A percentile compares a stretch with the other conserved stretches of the same genome.
Evolutionary conservation across 2,888 invertebrate genomes (phyloP).

Genomic region (Diplazon laetatorius): DNA sequence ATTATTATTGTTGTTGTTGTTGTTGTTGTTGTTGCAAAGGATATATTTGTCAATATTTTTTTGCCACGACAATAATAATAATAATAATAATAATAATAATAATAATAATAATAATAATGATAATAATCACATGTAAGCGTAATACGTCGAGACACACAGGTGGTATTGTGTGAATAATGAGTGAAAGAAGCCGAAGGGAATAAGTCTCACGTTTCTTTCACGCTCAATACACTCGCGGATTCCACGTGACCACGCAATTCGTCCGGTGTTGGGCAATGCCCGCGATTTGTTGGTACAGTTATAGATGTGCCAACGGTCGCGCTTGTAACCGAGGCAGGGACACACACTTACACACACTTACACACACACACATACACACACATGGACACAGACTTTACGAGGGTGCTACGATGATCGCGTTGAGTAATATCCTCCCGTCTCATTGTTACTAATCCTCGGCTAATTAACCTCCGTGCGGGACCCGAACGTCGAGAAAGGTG

Average conservation of each 20-base stretch:
- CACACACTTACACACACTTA: too few species aligned
- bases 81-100: too few species aligned
- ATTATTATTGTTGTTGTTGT: too few species aligned
- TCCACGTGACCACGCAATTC: constrained; percentile 63
- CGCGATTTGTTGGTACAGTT: constrained; percentile 34
- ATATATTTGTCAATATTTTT: too few species aligned
- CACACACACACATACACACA: too few species aligned
- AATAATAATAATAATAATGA: too few species aligned
- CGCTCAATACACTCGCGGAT: constrained; percentile 42
- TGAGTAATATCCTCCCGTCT: constrained; percentile 62
- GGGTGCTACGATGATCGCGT: constrained; percentile 61
- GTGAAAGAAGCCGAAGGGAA: constrained; percentile 48
- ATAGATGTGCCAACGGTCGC: constrained; percentile 6
- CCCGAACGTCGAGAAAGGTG: constrained; percentile 26
- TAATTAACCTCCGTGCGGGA: constrained; percentile 54
- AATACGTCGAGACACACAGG: not conserved
- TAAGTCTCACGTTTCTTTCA: constrained; percentile 52
- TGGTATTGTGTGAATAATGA: constrained; percentile 24
- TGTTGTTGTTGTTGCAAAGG: too few species aligned
- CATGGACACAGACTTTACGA: constrained; percentile 24
- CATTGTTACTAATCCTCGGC: constrained; percentile 60
- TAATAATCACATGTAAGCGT: constrained; percentile 4
- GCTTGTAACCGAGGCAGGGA: constrained; percentile 43
- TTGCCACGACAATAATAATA: too few species aligned
- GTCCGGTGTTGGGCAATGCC: constrained; percentile 60